These are phyloP conservation scores for Chascanopsetta lugubris DNA, from an alignment of 2,113 vertebrate genomes.

Conservation along the genomic window DNA sequence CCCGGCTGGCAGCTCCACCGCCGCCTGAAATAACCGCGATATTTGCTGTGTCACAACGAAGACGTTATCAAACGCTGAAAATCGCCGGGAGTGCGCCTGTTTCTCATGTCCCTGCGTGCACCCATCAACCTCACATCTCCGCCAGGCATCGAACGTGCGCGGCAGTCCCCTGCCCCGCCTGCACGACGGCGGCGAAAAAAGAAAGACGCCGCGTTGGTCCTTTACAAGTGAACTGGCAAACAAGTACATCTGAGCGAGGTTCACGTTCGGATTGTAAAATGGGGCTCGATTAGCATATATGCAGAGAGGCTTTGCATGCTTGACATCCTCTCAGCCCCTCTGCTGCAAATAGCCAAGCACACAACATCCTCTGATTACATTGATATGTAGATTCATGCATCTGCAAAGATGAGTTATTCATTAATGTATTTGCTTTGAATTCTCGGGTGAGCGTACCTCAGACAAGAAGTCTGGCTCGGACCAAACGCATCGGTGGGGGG, in stretches of 20 bases:
- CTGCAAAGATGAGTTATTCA: conserved; percentile 79
- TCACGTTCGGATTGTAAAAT: conserved; percentile 66
- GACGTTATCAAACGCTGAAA: conserved; percentile 30
- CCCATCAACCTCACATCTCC: conserved; percentile 21
- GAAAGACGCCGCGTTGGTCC: conserved; percentile 12
- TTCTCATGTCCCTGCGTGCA: conserved; percentile 26
- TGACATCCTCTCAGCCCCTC: conserved; percentile 78
- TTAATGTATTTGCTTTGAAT: conserved; percentile 79
- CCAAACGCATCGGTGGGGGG: conserved; percentile 44
- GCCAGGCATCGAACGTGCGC: conserved; percentile 16
- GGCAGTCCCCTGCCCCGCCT: conserved; percentile 24
- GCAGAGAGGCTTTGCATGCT: conserved; percentile 77
- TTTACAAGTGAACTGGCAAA: conserved; percentile 49
- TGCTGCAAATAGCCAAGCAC: conserved; percentile 77
- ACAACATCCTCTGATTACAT: conserved; percentile 80
- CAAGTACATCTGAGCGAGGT: conserved; percentile 63
- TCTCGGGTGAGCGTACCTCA: conserved; percentile 69
- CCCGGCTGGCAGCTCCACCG: background rate
- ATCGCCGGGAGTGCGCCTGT: conserved; percentile 22
- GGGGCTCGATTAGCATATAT: conserved; percentile 75
- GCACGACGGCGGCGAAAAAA: conserved; percentile 27
- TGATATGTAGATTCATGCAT: conserved; percentile 81
- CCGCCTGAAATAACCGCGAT: conserved; percentile 23
- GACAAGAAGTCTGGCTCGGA: conserved; percentile 68
- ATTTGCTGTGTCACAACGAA: conserved; percentile 67